Conservation (phyloP, 2,888 invertebrate species). For the Parthenolecanium corni region DNA sequence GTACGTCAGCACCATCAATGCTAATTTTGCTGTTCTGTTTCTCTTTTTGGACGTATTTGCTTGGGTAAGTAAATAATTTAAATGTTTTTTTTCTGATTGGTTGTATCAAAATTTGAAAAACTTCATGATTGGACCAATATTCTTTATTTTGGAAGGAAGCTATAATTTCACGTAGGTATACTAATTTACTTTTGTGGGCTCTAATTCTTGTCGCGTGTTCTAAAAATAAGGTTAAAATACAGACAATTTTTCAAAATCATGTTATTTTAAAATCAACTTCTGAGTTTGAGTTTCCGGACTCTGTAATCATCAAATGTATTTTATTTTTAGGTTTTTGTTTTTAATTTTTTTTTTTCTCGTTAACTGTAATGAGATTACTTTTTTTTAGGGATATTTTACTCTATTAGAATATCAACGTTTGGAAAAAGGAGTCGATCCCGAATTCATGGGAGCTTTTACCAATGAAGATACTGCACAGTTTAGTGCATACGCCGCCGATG, state of each 20-base stretch:
- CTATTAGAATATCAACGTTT: slow-evolving; percentile 23
- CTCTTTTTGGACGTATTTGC: slow-evolving; percentile 23
- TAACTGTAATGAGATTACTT: background rate
- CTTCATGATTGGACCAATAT: no score
- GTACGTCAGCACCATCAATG: slow-evolving; percentile 13
- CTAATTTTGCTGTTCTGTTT: slow-evolving; percentile 21
- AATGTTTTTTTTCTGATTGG: no score
- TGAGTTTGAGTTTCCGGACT: no score
- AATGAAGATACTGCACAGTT: slow-evolving; percentile 26
- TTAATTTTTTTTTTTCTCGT: background rate
- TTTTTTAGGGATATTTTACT: slow-evolving; percentile 18
- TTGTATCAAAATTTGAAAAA: no score
- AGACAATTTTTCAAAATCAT: no score
- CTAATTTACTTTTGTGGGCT: no score
- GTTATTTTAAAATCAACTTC: no score
- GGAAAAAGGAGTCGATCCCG: slow-evolving; percentile 26
- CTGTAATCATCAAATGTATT: background rate
- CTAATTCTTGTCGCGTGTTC: no score
- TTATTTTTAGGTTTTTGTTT: background rate
- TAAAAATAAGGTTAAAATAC: no score
- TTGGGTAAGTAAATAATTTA: slow-evolving; percentile 8
- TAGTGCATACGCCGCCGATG: slow-evolving; percentile 24
- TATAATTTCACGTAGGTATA: no score
- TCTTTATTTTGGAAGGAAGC: no score
- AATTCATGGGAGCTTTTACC: slow-evolving; percentile 22